Percentiles rank a stretch among this genome's conserved stretches.
phyloP scores from a whole-genome alignment of 2,888 invertebrate genomes.

The Callinectes sapidus region DNA sequence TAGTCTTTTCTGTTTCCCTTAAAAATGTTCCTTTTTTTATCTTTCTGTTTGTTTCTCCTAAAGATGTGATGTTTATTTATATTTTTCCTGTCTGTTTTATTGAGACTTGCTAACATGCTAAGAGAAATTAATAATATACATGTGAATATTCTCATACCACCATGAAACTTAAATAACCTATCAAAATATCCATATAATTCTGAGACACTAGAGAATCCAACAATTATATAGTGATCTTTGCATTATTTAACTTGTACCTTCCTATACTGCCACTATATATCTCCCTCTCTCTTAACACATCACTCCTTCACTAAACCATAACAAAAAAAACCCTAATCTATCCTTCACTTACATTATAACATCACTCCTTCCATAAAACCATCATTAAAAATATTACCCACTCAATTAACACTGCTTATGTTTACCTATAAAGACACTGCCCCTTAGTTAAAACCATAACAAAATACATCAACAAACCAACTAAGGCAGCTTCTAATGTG shows the following conservation, averaged over 20 bases:
- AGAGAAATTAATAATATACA: not conserved
- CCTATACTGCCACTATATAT: no score
- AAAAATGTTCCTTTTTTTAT: no score
- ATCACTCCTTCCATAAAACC: not conserved
- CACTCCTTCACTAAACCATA: not conserved
- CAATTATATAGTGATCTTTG: not conserved
- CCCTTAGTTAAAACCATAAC: no score
- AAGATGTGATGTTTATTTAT: no score
- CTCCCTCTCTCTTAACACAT: not conserved
- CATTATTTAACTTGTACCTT: not conserved
- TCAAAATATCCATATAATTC: not conserved
- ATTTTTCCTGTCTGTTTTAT: no score
- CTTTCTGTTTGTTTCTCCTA: no score
- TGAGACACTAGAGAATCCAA: not conserved
- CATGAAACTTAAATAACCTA: not conserved
- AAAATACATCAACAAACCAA: no score
- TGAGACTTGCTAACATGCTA: not conserved
- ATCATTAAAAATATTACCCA: no score
- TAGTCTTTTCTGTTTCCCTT: no score
- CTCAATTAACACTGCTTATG: no score
- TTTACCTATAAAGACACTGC: no score
- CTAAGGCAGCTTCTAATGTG: no score
- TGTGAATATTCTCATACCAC: not conserved
- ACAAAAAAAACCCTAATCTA: not conserved
- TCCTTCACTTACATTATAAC: not conserved